Percentiles rank a stretch among this genome's conserved stretches.
phyloP scores from a whole-genome alignment of 2,113 vertebrate genomes.

The Clarias macrocephalus region DNA sequence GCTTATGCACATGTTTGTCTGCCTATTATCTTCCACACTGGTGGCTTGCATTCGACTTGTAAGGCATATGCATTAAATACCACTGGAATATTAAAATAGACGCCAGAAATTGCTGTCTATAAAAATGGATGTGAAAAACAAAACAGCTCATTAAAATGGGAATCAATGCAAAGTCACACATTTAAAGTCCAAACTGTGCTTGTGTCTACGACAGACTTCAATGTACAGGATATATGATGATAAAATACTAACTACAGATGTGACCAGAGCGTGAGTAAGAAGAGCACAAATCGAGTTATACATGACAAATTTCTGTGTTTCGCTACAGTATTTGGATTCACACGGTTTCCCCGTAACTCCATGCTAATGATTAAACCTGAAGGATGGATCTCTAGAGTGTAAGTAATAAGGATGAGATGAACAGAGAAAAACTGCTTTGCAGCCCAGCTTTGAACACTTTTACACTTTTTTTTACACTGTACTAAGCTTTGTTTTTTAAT shows the following conservation, averaged over 20 bases:
- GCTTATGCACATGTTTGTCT: slow-evolving; percentile 15
- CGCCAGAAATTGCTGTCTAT: neutral
- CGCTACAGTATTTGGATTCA: slow-evolving; percentile 70
- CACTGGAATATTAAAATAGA: neutral
- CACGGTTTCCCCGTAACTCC: slow-evolving; percentile 69
- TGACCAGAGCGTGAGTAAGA: neutral
- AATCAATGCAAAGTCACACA: neutral
- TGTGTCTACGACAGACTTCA: neutral
- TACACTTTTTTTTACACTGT: slow-evolving; percentile 78
- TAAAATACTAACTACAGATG: neutral
- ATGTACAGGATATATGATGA: neutral
- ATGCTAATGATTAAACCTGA: slow-evolving; percentile 78
- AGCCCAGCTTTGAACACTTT: slow-evolving; percentile 87
- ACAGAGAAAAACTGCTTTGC: slow-evolving; percentile 72
- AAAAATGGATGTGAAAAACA: neutral
- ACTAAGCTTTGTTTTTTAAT: slow-evolving; percentile 99
- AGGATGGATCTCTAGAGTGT: slow-evolving; percentile 71
- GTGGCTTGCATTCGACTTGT: too few species aligned
- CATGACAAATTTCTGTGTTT: slow-evolving; percentile 54
- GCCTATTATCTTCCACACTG: slow-evolving; percentile 1
- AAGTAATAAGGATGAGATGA: slow-evolving; percentile 77
- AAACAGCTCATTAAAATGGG: neutral
- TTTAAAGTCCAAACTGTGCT: neutral
- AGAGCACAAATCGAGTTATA: slow-evolving; percentile 18
- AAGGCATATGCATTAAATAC: neutral